A percentile compares a stretch with the other conserved stretches of the same genome.
These are phyloP conservation scores for Drosophila kanapiae DNA, from an alignment of 1,140 invertebrate genomes.

Conservation along the genomic window DNA sequence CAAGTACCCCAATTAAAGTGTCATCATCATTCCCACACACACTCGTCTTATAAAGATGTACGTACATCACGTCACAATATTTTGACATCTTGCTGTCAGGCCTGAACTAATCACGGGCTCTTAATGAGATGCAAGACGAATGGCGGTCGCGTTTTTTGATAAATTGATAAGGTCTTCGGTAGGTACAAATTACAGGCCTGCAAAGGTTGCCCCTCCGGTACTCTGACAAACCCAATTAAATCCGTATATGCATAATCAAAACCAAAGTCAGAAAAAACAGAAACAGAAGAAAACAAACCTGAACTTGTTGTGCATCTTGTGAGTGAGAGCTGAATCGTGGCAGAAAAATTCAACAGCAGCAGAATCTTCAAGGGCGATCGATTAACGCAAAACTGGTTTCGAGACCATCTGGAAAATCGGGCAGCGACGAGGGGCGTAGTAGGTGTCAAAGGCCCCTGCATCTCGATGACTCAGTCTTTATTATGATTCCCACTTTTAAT, in stretches of 20 bases:
- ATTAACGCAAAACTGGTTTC: slow-evolving; percentile 53
- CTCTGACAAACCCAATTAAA: slow-evolving; percentile 59
- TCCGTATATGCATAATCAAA: slow-evolving; percentile 45
- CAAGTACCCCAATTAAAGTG: slow-evolving; percentile 23
- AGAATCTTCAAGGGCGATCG: slow-evolving; percentile 61
- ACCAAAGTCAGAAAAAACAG: slow-evolving; percentile 17
- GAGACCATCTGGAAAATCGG: slow-evolving; percentile 17
- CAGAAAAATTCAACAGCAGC: slow-evolving; percentile 21
- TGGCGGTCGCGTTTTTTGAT: slow-evolving; percentile 59
- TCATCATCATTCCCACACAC: slow-evolving; percentile 21
- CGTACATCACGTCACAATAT: slow-evolving; percentile 42
- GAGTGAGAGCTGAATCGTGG: slow-evolving; percentile 47
- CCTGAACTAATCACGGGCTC: slow-evolving; percentile 21
- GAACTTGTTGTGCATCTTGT: slow-evolving; percentile 74
- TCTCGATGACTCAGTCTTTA: slow-evolving; percentile 54
- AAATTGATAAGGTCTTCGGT: slow-evolving; percentile 71
- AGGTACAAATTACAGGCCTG: slow-evolving; percentile 65
- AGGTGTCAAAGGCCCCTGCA: slow-evolving; percentile 57
- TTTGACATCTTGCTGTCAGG: slow-evolving; percentile 45
- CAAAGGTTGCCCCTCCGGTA: slow-evolving; percentile 37
- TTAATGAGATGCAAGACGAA: slow-evolving; percentile 72
- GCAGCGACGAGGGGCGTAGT: slow-evolving; percentile 22
- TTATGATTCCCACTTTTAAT: slow-evolving; percentile 18
- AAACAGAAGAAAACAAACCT: slow-evolving; percentile 4
- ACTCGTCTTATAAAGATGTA: slow-evolving; percentile 29